phyloP scores from a whole-genome alignment of 1,140 invertebrate genomes.

The Cotesia typhae region DNA sequence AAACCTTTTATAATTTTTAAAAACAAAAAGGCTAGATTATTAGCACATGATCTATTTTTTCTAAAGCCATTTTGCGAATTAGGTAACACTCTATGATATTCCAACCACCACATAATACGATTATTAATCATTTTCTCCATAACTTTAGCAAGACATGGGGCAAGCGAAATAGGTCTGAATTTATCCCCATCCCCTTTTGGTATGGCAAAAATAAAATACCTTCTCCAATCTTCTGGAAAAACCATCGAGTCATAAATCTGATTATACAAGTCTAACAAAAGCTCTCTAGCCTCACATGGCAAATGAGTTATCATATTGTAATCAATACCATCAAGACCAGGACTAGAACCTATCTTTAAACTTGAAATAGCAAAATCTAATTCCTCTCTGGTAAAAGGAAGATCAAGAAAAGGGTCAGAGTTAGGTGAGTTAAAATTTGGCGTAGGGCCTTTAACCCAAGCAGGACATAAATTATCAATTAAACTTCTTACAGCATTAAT shows the following conservation, averaged over 20 bases:
- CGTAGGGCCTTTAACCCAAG: not conserved
- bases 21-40: constrained; percentile 23
- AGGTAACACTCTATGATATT: constrained; percentile 34
- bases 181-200: constrained; percentile 24
- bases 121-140: constrained; percentile 43
- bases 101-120: constrained; percentile 36
- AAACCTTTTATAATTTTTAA: constrained; percentile 25
- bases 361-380: constrained; percentile 18
- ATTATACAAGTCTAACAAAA: constrained; percentile 18
- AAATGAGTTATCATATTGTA: not conserved
- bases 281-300: not conserved
- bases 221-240: constrained; percentile 21
- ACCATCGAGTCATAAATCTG: not conserved
- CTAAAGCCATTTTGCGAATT: constrained; percentile 39
- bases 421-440: constrained; percentile 1
- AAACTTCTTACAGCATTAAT: not conserved
- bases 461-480: constrained; percentile 26
- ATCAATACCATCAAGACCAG: constrained; percentile 24
- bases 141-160: constrained; percentile 36
- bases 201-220: not conserved
- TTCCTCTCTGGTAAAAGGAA: constrained; percentile 12
- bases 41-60: constrained; percentile 33
- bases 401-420: not conserved
- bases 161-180: constrained; percentile 40
- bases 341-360: constrained; percentile 9